Base-by-base conservation (phyloP, 2,888 invertebrate genomes). In the Pristionchus maxplancki region DNA sequence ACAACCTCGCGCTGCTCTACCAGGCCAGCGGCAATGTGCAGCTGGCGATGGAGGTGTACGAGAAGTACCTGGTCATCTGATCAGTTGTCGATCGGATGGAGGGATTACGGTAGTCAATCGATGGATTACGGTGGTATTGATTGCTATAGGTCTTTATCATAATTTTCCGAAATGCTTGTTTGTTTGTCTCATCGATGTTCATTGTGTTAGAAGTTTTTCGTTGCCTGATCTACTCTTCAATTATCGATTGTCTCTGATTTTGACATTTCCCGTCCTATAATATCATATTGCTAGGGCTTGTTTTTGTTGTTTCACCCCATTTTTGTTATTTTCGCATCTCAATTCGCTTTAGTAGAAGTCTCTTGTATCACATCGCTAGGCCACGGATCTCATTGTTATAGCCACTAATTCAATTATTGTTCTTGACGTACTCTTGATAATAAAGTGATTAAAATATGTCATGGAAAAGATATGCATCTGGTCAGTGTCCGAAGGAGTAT, bases 1-100 rank as follows among this genome's bases (percentile, higher is more conserved):
- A 95, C 90, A 95, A 95, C 86, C 90, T 95, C 64, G 93, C 94
- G 11, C 88, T 93, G 48, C 94, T 95, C 84, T 95, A 94, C 89
- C 90, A 92, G 40, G 89, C 91, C n/a, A 92, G 92, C 89, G 94
- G 94, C 78, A 95, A 95, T 85, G 86, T 89, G 8, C 89, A 88
- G 24, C 89, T 93, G 34, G 95, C 95, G 13, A 83, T 93, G 40
- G 88, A 91, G 17, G 90, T 94, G 48, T 91, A 94, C 88, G 93
- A 94, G 87, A 91, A 93, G 86, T 94, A 93, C 90, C 91, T 94
- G 83, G 91, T 91, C 83, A 90, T 94, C 87, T 94, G 88, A 91
- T 48, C 44, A n/a, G 8, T n/a, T 40, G 31, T 78, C 78, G 78
- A 44, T 78, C 15, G n/a, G 17, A 0, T 9, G 37, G 17, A 13